Evolutionary conservation across 2,113 vertebrate genomes (phyloP), one percentile per base, ranked within the genome.

Genomic region (Glareola pratincola): DNA sequence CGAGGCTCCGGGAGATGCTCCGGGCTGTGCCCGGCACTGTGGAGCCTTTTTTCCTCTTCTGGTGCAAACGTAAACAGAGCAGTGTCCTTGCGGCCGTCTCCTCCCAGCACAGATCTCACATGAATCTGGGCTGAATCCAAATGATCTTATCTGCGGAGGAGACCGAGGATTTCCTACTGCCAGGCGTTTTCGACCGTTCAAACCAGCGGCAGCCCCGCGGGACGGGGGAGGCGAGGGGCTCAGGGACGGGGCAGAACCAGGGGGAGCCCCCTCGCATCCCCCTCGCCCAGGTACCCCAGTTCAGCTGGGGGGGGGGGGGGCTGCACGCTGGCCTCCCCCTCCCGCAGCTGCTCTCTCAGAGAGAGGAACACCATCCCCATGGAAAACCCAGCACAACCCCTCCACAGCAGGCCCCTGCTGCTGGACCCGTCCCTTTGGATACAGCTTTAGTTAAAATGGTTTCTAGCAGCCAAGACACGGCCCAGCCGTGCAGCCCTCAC

Each of bases 111-210:
- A 62, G 71, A 96, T 84, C 92, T 88, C 16, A 20, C 79, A 67
- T 8, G 41, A 83, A 85, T 66, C 93, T 96, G 96, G 92, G 85
- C 85, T 43, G 78, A 90, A 26, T 94, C 94, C 82, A 90, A 86
- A 74, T 26, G 94, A 95, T 96, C 67, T 86, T 96, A 94, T 96
- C 95, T 86, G 67, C 1, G 7, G 34, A 77, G 74, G 75, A 94
- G 67, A 85, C 41, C 5, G 54, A 92, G 90, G 47, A 96, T 90
- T 93, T 88, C 90, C 92, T 79, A 92, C 50, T 2, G 7, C 30
- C 63, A 53, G 79, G 43, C 56, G 2, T 63, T 82, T 85, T 21
- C 2, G 1, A 6, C 43, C 64, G 34, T 14, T 87, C 45, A 43
- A 27, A 60, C 13, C 71, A 74, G 78, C 51, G 86, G 62, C 29